These are phyloP conservation scores for Esperia sulphurella DNA, from an alignment of 2,888 invertebrate species.

Conservation along the genomic window DNA sequence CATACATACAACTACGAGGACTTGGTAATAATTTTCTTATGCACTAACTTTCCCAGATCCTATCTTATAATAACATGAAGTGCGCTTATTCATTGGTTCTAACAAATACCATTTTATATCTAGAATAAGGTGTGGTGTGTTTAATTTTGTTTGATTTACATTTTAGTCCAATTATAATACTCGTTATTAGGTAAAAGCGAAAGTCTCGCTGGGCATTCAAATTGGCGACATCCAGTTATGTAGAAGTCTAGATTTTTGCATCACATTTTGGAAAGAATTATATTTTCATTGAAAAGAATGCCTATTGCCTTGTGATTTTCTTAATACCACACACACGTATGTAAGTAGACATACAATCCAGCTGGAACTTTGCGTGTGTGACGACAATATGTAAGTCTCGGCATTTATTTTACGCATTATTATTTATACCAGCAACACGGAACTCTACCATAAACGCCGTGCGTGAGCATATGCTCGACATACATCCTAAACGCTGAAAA, in stretches of 20 bases:
- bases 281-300: not conserved
- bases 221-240: not conserved
- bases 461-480: too few relatives aligned
- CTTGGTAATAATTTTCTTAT: constrained; percentile 8
- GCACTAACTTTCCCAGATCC: constrained; percentile 29
- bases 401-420: too few relatives aligned
- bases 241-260: not conserved
- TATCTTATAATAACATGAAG: constrained; percentile 20
- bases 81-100: constrained; percentile 47
- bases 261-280: not conserved
- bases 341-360: too few relatives aligned
- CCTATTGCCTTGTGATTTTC: not conserved
- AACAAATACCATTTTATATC: constrained; percentile 57
- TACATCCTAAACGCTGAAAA: too few relatives aligned
- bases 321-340: too few relatives aligned
- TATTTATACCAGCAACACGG: too few relatives aligned
- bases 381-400: too few relatives aligned
- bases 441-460: too few relatives aligned
- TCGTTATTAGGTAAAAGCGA: constrained; percentile 21
- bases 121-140: constrained; percentile 77
- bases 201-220: constrained; percentile 7
- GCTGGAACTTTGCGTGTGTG: too few relatives aligned
- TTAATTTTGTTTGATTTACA: constrained; percentile 31
- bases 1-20: not conserved
- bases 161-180: constrained; percentile 19